phyloP scores from a whole-genome alignment of 2,113 vertebrate species.

The Phrynosoma platyrhinos region DNA sequence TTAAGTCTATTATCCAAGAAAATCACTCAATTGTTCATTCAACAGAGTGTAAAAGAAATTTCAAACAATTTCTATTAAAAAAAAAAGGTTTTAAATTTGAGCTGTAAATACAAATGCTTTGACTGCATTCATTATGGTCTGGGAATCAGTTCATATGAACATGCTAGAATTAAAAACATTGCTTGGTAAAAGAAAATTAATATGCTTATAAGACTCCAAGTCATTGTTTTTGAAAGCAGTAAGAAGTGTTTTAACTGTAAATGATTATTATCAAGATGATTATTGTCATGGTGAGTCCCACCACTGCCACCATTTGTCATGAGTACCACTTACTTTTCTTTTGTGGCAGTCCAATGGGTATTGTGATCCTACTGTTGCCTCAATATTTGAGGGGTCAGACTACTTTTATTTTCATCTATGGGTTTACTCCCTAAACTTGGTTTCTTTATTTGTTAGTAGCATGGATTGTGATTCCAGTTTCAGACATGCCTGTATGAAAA shows the following conservation, averaged over 20 bases:
- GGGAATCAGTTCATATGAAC: conserved; percentile 29
- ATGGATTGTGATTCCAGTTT: too few relatives aligned
- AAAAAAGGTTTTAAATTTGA: conserved; percentile 49
- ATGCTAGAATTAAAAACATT: conserved; percentile 24
- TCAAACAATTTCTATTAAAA: conserved; percentile 40
- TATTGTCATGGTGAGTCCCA: neutral
- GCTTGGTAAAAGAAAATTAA: neutral
- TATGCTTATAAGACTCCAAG: conserved; percentile 18
- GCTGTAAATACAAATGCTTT: conserved; percentile 20
- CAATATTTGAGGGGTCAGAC: too few relatives aligned
- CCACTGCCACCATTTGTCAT: too few relatives aligned
- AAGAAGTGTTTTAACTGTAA: conserved; percentile 4
- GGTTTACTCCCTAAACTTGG: too few relatives aligned
- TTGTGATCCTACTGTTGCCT: too few relatives aligned
- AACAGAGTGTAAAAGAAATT: conserved; percentile 52
- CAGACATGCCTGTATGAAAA: too few relatives aligned
- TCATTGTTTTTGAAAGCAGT: neutral
- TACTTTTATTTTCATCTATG: too few relatives aligned
- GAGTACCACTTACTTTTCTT: too few relatives aligned
- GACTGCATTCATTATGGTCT: neutral
- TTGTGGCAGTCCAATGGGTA: too few relatives aligned
- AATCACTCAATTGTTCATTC: conserved; percentile 55
- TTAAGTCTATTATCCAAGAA: conserved; percentile 54
- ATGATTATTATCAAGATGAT: neutral
- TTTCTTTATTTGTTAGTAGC: too few relatives aligned